These are phyloP conservation scores for Furcifer pardalis DNA, from an alignment of 2,797 vertebrate genomes.

Conservation along the genomic window DNA sequence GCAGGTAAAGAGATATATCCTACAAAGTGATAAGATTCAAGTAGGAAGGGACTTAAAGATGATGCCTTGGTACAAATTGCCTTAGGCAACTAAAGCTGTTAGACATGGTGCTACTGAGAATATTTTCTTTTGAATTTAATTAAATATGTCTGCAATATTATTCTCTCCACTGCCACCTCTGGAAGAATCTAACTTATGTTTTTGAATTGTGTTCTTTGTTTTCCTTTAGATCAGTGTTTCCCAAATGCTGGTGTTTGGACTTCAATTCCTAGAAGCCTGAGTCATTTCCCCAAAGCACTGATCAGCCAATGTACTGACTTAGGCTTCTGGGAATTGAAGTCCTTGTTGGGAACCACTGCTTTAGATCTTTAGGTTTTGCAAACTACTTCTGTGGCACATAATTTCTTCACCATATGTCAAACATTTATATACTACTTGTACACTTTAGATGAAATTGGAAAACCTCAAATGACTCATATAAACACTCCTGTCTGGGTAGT, in stretches of 20 bases:
- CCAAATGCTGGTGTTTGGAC: too few relatives aligned
- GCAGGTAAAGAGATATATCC: conserved; percentile 45
- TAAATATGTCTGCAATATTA: conserved; percentile 34
- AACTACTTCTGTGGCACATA: neutral
- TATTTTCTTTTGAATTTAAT: conserved; percentile 47
- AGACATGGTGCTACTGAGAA: conserved; percentile 53
- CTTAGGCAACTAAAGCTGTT: conserved; percentile 48
- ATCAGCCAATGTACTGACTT: too few relatives aligned
- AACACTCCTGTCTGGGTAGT: neutral
- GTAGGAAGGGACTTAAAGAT: conserved; percentile 38
- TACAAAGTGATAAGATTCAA: conserved; percentile 37
- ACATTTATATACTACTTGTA: neutral
- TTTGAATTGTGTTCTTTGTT: conserved; percentile 40
- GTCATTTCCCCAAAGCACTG: too few relatives aligned
- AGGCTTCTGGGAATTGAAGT: too few relatives aligned
- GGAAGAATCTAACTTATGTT: neutral
- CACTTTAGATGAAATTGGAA: neutral
- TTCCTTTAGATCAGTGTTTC: conserved; percentile 26
- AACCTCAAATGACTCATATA: neutral
- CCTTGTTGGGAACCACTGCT: too few relatives aligned
- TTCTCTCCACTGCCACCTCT: conserved; percentile 1
- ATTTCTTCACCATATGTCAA: neutral
- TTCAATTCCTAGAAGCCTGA: too few relatives aligned
- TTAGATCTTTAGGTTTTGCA: conserved; percentile 8
- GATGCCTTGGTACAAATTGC: conserved; percentile 50